A percentile compares a stretch with the other conserved stretches of the same genome.
Conservation (phyloP, 2,113 vertebrate genomes). For the Lepus americanus region DNA sequence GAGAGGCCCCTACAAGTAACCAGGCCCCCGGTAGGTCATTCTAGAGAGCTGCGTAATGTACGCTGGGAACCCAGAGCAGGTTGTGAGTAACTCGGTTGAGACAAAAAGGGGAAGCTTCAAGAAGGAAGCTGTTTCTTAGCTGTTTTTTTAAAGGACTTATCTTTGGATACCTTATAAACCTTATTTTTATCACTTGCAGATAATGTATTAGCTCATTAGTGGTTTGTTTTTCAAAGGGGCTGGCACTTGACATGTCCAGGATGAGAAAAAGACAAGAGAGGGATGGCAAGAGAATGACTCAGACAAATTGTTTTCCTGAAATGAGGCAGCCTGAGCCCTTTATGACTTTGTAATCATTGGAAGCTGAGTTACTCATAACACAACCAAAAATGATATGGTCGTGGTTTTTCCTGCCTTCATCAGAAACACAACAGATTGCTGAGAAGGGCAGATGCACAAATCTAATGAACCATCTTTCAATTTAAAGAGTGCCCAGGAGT, state of each 20-base stretch:
- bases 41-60: fast-evolving
- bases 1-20: background rate
- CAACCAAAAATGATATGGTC: slow-evolving; percentile 64
- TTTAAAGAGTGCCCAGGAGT: slow-evolving; percentile 87
- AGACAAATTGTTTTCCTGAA: slow-evolving; percentile 70
- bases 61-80: background rate
- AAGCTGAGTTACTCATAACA: slow-evolving; percentile 82
- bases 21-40: background rate
- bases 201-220: slow-evolving; percentile 6
- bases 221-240: background rate
- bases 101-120: background rate
- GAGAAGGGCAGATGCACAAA: slow-evolving; percentile 85
- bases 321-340: slow-evolving; percentile 70
- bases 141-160: background rate
- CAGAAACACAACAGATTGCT: slow-evolving; percentile 85
- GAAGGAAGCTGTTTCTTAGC: background rate
- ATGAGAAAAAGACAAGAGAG: background rate
- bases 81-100: background rate
- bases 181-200: slow-evolving; percentile 51
- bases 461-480: slow-evolving; percentile 87
- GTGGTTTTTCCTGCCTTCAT: slow-evolving; percentile 71
- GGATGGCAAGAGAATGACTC: slow-evolving; percentile 49
- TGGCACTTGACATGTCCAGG: slow-evolving; percentile 61
- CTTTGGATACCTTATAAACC: slow-evolving; percentile 28
- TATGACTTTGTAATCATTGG: slow-evolving; percentile 79